Conservation (phyloP, 2,797 vertebrate species). For the Rhinoraja longicauda region DNA sequence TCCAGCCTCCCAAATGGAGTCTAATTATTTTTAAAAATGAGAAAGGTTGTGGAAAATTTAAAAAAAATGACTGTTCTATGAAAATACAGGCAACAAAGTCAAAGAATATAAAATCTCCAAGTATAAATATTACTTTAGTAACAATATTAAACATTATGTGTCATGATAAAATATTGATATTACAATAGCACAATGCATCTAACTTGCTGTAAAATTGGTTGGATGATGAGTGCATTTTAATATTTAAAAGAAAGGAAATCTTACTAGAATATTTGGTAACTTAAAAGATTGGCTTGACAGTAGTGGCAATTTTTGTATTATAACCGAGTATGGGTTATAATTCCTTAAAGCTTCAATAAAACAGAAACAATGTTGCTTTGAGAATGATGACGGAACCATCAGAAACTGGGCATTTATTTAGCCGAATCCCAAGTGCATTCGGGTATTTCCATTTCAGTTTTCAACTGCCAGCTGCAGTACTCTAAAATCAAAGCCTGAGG, state of each 20-base stretch:
- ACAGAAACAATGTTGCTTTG: not conserved
- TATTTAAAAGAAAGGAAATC: not conserved
- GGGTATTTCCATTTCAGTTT: not conserved
- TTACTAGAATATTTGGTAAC: not conserved
- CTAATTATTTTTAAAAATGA: conserved; percentile 3
- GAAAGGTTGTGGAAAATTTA: not conserved
- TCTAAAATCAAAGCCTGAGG: not conserved
- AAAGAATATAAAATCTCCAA: too few species aligned
- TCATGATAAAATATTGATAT: not conserved
- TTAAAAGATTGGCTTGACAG: not conserved
- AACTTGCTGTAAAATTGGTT: not conserved
- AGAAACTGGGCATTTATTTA: not conserved
- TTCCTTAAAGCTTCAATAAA: not conserved
- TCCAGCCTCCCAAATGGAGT: not conserved
- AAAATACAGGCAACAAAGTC: not conserved
- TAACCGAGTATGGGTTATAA: not conserved
- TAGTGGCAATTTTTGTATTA: not conserved
- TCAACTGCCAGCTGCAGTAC: not conserved
- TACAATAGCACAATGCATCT: not conserved
- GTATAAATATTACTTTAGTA: not conserved
- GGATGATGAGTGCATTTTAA: not conserved
- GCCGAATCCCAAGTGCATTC: not conserved
- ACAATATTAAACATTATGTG: not conserved
- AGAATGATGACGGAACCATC: not conserved
- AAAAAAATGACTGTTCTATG: not conserved